Percentiles rank a stretch among this genome's conserved stretches.
Evolutionary conservation across 2,113 vertebrate species (phyloP).

Genomic region (Cercopithecus mona): DNA sequence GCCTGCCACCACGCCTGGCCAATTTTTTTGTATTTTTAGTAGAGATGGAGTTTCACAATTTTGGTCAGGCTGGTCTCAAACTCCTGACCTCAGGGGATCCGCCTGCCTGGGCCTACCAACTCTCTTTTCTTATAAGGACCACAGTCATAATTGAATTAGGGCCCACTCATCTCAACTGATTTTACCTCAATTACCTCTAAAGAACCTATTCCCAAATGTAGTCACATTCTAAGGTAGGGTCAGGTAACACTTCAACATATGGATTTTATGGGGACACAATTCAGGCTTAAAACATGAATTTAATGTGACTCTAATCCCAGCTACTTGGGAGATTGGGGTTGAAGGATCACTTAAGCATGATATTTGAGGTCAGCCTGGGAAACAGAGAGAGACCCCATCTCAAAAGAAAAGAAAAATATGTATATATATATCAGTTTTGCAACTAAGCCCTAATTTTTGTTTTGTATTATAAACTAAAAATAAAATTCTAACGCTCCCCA

Average conservation of each 20-base stretch:
- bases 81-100: too few relatives aligned
- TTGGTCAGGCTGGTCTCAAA: too few relatives aligned
- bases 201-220: neutral
- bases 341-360: too few relatives aligned
- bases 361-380: too few relatives aligned
- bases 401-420: too few relatives aligned
- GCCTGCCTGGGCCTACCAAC: too few relatives aligned
- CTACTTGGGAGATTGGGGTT: neutral
- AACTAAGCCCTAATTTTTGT: neutral
- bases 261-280: neutral
- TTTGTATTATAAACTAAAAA: neutral
- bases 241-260: neutral
- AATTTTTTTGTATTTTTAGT: too few relatives aligned
- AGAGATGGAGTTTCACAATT: too few relatives aligned
- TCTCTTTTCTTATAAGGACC: neutral
- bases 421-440: neutral
- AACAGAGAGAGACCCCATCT: too few relatives aligned
- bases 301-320: neutral
- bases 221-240: neutral
- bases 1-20: too few relatives aligned
- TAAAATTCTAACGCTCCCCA: too few relatives aligned
- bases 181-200: neutral
- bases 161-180: neutral
- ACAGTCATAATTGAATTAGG: neutral
- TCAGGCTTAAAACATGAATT: neutral